Evolutionary conservation across 2,113 vertebrate species (phyloP), one percentile per base, ranked within the genome.

Genomic region (Microcebus griseorufus): DNA sequence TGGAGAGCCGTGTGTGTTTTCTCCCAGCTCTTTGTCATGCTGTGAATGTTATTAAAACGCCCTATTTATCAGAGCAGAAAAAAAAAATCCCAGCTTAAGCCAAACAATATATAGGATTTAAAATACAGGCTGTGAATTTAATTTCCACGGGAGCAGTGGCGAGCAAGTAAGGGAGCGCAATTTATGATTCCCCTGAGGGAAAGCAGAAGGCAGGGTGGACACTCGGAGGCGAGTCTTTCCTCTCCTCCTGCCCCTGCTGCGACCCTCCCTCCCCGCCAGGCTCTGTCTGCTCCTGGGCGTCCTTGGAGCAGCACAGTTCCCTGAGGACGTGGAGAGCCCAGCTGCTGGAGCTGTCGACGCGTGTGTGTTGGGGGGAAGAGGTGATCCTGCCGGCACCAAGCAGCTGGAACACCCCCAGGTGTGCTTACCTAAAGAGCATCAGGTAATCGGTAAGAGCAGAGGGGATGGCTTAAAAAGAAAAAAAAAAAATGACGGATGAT

Each of bases 11-110:
- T 12, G 75, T 79, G 67, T 53, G 17, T 78, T 3, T 60, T 87
- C 95, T 94, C 32, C 67, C 13, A 82, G 64, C 17, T 90, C 88
- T 72, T 73, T 45, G n/a, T 81, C 62, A 0, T 83, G 95, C 97
- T 94, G 45, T 81, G 96, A 81, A 93, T 97, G 25, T 95, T 95
- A 93, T 97, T 97, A 88, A 98, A 96, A 92, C 67, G 91, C 70
- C 95, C 94, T 80, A 14, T 92, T 92, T 88, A 93, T 96, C 97
- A 90, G 83, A 45, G 32, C 14, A 80, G 37, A 12, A 27, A 37
- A 5, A n/a, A 34, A 58, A 8, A 85, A 79, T 45, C 3, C 70
- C 78, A 45, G 81, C 75, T 95, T 88, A 67, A 93, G 62, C 89
- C 76, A 93, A 97, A 76, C 90, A 88, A 45, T 9, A 45, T 0